These are phyloP conservation scores for Pangasius krempfi DNA, from an alignment of 2,797 vertebrate species.

Conservation along the genomic window DNA sequence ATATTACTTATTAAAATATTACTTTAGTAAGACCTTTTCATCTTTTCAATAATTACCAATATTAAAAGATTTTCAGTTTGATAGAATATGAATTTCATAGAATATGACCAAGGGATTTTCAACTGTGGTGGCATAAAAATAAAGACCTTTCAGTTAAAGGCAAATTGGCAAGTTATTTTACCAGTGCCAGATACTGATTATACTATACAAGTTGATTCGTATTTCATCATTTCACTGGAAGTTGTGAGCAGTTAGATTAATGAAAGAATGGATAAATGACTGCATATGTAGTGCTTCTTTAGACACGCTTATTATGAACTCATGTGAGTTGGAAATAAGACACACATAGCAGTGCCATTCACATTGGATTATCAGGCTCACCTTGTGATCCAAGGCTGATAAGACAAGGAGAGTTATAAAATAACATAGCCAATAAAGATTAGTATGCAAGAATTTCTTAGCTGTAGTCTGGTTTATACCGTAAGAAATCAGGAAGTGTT, in stretches of 20 bases:
- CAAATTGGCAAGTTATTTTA: neutral
- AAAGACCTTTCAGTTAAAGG: neutral
- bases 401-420: neutral
- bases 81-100: neutral
- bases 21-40: neutral
- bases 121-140: neutral
- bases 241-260: neutral
- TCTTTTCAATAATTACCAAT: neutral
- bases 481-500: neutral
- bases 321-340: neutral
- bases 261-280: neutral
- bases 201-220: neutral
- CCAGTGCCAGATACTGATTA: neutral
- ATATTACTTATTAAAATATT: neutral
- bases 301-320: neutral
- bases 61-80: neutral
- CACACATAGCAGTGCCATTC: neutral
- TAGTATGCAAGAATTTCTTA: neutral
- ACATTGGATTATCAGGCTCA: constrained; percentile 1
- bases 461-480: neutral
- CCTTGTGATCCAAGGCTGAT: constrained; percentile 5
- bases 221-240: neutral
- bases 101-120: neutral
- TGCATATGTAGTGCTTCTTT: neutral
- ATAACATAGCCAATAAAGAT: neutral